A percentile compares a stretch with the other conserved stretches of the same genome.
Conservation (phyloP, 1,140 invertebrate genomes). For the Gonioctena quinquepunctata region DNA sequence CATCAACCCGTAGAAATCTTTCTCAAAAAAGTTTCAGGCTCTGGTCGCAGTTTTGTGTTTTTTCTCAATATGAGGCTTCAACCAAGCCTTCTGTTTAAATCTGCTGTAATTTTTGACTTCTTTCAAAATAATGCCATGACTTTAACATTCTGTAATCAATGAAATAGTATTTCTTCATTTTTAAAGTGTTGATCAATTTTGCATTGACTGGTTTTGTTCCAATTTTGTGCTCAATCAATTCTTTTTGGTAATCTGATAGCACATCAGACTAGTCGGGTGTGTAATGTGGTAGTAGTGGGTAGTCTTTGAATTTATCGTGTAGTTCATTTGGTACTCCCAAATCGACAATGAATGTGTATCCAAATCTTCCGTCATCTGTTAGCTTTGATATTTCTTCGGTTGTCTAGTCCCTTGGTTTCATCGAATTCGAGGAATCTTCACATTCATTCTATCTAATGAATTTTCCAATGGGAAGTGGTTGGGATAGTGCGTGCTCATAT, state of each 20-base stretch:
- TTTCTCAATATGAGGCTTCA: conserved; percentile 48
- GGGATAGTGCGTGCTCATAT: no score
- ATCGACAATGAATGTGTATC: no score
- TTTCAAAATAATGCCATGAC: no score
- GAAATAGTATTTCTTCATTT: no score
- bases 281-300: conserved; percentile 53
- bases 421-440: no score
- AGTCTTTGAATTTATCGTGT: conserved; percentile 58
- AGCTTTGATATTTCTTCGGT: conserved; percentile 13
- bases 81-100: conserved; percentile 48
- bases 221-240: conserved; percentile 15
- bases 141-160: conserved; percentile 53
- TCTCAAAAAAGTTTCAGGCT: conserved; percentile 53
- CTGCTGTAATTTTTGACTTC: no score
- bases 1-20: conserved; percentile 58
- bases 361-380: conserved; percentile 49
- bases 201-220: conserved; percentile 29
- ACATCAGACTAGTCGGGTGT: conserved; percentile 29
- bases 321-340: no score
- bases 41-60: conserved; percentile 45
- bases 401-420: conserved; percentile 19
- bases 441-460: conserved; percentile 56
- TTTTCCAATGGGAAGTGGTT: conserved; percentile 31
- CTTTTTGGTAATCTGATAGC: conserved; percentile 51
- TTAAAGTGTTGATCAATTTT: no score